Conservation (phyloP, 2,888 invertebrate genomes). For the Conops quadrifasciatus region DNA sequence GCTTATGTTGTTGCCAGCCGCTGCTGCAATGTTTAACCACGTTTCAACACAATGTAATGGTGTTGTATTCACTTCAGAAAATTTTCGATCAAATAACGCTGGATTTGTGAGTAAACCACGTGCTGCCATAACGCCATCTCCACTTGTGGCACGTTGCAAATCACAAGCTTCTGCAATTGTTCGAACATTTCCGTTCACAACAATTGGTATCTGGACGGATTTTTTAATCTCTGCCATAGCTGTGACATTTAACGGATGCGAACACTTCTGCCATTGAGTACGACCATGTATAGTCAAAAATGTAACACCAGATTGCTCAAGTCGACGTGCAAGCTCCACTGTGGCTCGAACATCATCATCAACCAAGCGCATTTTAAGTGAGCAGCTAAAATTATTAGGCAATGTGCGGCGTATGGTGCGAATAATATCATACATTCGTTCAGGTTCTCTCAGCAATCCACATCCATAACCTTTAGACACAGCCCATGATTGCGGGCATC, state of each 20-base stretch:
- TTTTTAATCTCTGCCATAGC: conserved; percentile 75
- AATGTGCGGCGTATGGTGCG: conserved; percentile 78
- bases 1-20: conserved; percentile 71
- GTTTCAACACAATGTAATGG: conserved; percentile 80
- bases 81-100: conserved; percentile 74
- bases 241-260: conserved; percentile 75
- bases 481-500: conserved; percentile 97
- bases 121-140: conserved; percentile 91
- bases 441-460: conserved; percentile 82
- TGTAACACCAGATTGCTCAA: conserved; percentile 86
- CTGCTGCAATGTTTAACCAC: conserved; percentile 79
- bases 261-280: conserved; percentile 79
- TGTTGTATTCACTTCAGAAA: conserved; percentile 65
- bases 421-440: conserved; percentile 83
- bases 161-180: conserved; percentile 75
- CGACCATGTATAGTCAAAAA: conserved; percentile 93
- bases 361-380: conserved; percentile 87
- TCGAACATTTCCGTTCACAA: conserved; percentile 93
- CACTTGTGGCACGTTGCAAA: conserved; percentile 74
- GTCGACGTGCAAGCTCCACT: conserved; percentile 79
- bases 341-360: conserved; percentile 69
- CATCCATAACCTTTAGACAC: conserved; percentile 90
- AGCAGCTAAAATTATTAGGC: conserved; percentile 79
- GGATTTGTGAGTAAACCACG: conserved; percentile 92
- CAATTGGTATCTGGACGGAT: conserved; percentile 78